Evolutionary conservation across 1,140 invertebrate species (phyloP).

Genomic region (Frieseomelitta varia): DNA sequence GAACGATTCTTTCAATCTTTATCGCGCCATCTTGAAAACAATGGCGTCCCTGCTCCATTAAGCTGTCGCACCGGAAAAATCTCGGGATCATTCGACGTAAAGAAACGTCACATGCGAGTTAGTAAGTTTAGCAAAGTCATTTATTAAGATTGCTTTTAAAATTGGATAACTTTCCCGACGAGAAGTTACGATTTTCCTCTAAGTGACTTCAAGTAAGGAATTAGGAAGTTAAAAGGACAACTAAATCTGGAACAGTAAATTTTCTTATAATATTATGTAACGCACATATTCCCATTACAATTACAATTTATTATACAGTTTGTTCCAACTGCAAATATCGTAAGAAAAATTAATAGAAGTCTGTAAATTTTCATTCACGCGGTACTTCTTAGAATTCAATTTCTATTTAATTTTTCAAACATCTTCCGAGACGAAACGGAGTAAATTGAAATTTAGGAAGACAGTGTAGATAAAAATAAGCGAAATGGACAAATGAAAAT

Average conservation of each 20-base stretch:
- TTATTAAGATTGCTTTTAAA: neutral
- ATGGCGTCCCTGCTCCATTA: neutral
- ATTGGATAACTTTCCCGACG: slow-evolving; percentile 3
- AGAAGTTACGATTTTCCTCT: neutral
- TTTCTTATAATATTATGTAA: too few species aligned
- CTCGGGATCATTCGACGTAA: neutral
- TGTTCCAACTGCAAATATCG: too few species aligned
- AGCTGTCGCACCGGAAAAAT: neutral
- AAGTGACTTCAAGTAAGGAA: neutral
- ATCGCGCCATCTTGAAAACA: neutral
- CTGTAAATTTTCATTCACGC: too few species aligned
- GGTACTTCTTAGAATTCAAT: too few species aligned
- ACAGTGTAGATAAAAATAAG: too few species aligned
- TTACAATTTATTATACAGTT: too few species aligned
- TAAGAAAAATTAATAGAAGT: too few species aligned
- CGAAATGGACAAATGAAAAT: too few species aligned
- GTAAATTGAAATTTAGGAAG: too few species aligned
- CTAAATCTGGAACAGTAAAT: neutral
- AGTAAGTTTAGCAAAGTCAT: neutral
- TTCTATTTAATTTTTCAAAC: too few species aligned
- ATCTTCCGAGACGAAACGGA: too few species aligned
- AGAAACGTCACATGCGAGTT: neutral
- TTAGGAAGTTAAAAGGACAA: neutral
- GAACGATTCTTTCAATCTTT: neutral
- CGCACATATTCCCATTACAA: too few species aligned